Conservation (phyloP, 2,888 invertebrate genomes). For the Lasius fuliginosus region DNA sequence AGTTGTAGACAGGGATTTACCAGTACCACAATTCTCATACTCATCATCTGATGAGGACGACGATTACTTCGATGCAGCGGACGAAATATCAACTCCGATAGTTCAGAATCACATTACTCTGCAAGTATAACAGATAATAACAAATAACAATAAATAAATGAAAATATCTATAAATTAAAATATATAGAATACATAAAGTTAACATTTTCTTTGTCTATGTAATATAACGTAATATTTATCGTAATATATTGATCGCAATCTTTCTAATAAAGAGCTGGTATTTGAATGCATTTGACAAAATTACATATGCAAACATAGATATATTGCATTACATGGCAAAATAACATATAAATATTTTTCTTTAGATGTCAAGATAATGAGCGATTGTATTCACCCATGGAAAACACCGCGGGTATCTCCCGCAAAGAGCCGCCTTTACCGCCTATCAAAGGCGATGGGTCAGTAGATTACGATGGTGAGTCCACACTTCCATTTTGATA, state of each 20-base stretch:
- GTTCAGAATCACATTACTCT: slow-evolving; percentile 77
- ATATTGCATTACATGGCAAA: background rate
- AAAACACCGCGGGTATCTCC: slow-evolving; percentile 60
- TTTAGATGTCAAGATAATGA: slow-evolving; percentile 81
- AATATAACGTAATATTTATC: background rate
- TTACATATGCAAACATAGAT: background rate
- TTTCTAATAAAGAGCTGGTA: background rate
- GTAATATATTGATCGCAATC: background rate
- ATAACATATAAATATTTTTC: slow-evolving; percentile 34
- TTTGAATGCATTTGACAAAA: background rate
- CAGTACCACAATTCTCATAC: slow-evolving; percentile 97
- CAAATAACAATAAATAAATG: background rate
- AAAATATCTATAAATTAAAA: background rate
- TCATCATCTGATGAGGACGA: slow-evolving; percentile 99
- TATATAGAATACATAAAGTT: background rate
- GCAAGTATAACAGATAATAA: slow-evolving; percentile 74
- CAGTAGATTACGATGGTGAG: slow-evolving; percentile 93
- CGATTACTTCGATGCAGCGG: slow-evolving; percentile 97
- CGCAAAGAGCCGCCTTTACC: slow-evolving; percentile 85
- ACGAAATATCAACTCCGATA: slow-evolving; percentile 86
- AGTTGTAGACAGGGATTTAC: slow-evolving; percentile 88
- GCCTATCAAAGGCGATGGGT: slow-evolving; percentile 90
- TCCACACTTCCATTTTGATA: slow-evolving; percentile 9
- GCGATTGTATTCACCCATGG: slow-evolving; percentile 73
- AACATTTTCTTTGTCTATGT: background rate